A percentile compares a stretch with the other conserved stretches of the same genome.
Conservation (phyloP, 2,888 invertebrate genomes). For the Schizotus pectinicornis region DNA sequence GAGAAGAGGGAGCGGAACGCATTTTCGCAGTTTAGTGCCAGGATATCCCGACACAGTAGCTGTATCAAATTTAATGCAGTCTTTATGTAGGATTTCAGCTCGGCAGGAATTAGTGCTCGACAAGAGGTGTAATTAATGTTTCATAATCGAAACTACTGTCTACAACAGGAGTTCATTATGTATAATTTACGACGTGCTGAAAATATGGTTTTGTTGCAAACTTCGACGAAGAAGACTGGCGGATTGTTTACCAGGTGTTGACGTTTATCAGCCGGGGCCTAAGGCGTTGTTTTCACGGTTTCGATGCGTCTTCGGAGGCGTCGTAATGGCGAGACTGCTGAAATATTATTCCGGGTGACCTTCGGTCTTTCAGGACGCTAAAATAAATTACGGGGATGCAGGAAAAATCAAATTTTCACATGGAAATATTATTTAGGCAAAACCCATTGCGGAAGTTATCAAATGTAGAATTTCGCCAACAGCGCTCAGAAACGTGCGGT, state of each 20-base stretch:
- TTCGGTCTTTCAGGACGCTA: neutral
- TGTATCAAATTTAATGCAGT: conserved; percentile 53
- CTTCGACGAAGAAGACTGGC: conserved; percentile 5
- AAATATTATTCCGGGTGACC: too few relatives aligned
- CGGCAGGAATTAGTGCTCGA: conserved; percentile 40
- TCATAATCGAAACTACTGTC: conserved; percentile 57
- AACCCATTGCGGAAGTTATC: too few relatives aligned
- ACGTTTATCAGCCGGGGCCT: neutral
- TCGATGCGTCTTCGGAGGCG: too few relatives aligned
- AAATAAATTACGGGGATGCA: too few relatives aligned
- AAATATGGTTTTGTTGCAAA: conserved; percentile 42
- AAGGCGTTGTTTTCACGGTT: neutral
- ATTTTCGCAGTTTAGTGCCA: conserved; percentile 26
- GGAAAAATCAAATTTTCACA: too few relatives aligned
- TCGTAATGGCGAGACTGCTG: too few relatives aligned
- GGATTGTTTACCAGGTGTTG: conserved; percentile 23
- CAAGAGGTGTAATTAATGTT: conserved; percentile 58
- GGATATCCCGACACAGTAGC: conserved; percentile 29
- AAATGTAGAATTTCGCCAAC: too few relatives aligned
- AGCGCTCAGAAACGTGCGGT: too few relatives aligned
- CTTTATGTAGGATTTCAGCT: conserved; percentile 48
- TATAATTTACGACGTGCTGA: conserved; percentile 51
- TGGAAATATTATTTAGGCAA: too few relatives aligned
- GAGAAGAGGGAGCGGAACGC: neutral
- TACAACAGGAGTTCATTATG: conserved; percentile 56